A percentile compares a stretch with the other conserved stretches of the same genome.
Conservation (phyloP, 2,888 invertebrate genomes). For the Nomada ruficornis region DNA sequence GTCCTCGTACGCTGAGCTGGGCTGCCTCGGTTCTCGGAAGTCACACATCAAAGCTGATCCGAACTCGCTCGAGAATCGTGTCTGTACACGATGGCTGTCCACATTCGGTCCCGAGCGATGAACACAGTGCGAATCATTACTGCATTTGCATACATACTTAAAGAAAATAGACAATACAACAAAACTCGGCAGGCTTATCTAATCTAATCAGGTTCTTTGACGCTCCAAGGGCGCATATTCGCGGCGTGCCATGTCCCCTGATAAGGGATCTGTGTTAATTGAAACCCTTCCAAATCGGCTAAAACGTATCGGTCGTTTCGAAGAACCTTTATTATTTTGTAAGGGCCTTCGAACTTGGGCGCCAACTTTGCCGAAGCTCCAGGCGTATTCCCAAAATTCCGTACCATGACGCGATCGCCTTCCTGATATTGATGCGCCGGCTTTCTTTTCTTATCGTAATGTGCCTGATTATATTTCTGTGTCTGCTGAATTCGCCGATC, state of each 20-base stretch:
- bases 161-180: no score
- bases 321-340: constrained; percentile 1
- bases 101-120: no score
- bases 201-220: no score
- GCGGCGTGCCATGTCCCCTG: neutral
- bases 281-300: constrained; percentile 7
- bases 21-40: no score
- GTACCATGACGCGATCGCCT: neutral
- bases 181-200: no score
- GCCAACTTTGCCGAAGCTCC: constrained; percentile 1
- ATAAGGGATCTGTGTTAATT: constrained; percentile 3
- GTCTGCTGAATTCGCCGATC: neutral
- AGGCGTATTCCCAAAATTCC: neutral
- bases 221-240: no score
- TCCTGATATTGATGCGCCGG: neutral
- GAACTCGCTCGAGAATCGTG: no score
- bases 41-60: no score
- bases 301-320: constrained; percentile 7
- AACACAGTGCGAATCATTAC: no score
- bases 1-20: no score
- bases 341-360: constrained; percentile 18
- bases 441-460: neutral
- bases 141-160: no score
- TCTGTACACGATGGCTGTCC: no score
- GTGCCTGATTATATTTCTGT: neutral